Base-by-base conservation (phyloP, 2,797 vertebrate species). In the Tokudaia tokunoshimensis region DNA sequence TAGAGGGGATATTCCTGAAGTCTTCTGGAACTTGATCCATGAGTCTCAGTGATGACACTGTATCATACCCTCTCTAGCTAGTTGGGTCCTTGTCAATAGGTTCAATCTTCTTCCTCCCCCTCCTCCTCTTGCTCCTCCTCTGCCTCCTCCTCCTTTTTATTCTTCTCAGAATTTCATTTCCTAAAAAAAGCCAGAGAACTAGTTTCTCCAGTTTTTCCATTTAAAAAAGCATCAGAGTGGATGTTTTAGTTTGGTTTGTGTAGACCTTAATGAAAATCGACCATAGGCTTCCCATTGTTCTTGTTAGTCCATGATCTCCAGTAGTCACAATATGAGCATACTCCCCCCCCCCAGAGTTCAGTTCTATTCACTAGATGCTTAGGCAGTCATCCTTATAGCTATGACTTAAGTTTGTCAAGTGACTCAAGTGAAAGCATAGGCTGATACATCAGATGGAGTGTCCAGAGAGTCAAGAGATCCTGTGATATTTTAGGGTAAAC, bases 401-500 rank as follows among this genome's bases (percentile, higher is more conserved):
- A 26, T 86, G 34, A 72, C 37, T 86, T 86, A 72, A 2, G 3
- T 72, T 29, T 67, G 12, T 7, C 47, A 86, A 50, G 20, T 52
- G 20, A 8, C 34, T 17, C 47, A 70, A 52, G 6, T 70, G 14
- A 11, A 52, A 15, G 3, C 24, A 17, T 47, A 37, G 12, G 31
- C 11, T 1, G 1, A 9, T 6, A 34, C 13, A 15, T 55, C 47
- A 37, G 4, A 1, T 52, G 31, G 1, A 52, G 14, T 52, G 11
- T 74, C 12, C 22, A 26, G 6, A 37, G 5, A 29, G 4, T 72
- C 14, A 41, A 34, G 34, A 24, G 11, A 31, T 12, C 9, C 13
- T 52, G 19, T 24, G 29, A 14, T 44, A 34, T 6, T 20, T 2
- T 1, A 47, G 10, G 82, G 29, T 22, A 20, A 47, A 86, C 11